Percentiles rank a stretch among this genome's conserved stretches.
Conservation (phyloP, 2,797 vertebrate species). For the Lutjanus argentimaculatus region DNA sequence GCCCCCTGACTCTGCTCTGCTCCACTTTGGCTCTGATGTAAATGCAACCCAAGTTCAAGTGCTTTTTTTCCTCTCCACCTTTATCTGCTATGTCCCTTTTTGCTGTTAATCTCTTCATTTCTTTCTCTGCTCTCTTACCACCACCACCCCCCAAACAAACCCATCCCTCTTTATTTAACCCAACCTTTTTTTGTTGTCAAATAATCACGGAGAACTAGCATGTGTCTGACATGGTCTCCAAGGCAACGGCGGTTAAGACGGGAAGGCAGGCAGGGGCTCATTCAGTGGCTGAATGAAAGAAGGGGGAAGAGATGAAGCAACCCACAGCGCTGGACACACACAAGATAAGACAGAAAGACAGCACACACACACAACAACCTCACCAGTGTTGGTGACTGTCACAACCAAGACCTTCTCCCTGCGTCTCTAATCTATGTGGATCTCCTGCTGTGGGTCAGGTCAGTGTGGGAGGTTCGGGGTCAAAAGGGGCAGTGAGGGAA, state of each 20-base stretch:
- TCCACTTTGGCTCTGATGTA: constrained; percentile 54
- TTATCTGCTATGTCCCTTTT: constrained; percentile 41
- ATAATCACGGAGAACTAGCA: constrained; percentile 93
- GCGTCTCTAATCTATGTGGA: constrained; percentile 62
- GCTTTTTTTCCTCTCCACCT: constrained; percentile 54
- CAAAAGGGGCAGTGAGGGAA: constrained; percentile 25
- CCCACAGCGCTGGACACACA: constrained; percentile 62
- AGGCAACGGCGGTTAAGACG: constrained; percentile 92
- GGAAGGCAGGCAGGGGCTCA: constrained; percentile 88
- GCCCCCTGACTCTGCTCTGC: constrained; percentile 46
- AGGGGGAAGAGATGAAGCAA: constrained; percentile 78
- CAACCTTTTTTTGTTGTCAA: constrained; percentile 88
- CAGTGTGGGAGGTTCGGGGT: constrained; percentile 52
- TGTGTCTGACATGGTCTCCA: constrained; percentile 96
- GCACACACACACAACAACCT: constrained; percentile 52
- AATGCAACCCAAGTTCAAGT: constrained; percentile 73
- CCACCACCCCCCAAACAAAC: constrained; percentile 32
- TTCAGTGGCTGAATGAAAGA: constrained; percentile 88
- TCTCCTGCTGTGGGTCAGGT: constrained; percentile 58
- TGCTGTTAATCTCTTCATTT: constrained; percentile 56
- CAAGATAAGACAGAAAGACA: neutral
- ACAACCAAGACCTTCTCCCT: constrained; percentile 59
- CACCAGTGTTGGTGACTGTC: constrained; percentile 66
- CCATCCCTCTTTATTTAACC: constrained; percentile 81
- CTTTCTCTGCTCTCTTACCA: constrained; percentile 65